Evolutionary conservation across 2,113 vertebrate genomes (phyloP), one percentile per base, ranked within the genome.

Genomic region (Apeltes quadracus): DNA sequence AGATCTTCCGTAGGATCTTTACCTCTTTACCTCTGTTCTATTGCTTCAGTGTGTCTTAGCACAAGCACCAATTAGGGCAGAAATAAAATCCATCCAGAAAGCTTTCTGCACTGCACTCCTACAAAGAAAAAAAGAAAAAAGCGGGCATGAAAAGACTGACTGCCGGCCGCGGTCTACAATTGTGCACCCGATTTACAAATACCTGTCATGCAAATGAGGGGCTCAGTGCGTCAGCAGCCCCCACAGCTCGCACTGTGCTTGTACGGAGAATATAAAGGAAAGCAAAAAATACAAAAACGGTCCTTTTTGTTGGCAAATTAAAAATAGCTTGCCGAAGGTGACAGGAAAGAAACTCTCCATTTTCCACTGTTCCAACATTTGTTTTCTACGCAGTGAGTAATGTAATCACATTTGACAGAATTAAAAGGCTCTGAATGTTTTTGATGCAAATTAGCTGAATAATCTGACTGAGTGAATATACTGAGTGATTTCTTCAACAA

Each of bases 261-360:
- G 43, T 74, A 84, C 74, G 43, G 39, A 82, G n/a, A 75, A 69
- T 39, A 61, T 13, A 23, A 74, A 64, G 51, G n/a, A 39, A 15
- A 20, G 39, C 18, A 61, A 48, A 57, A 74, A 61, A 65, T 55
- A 41, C 48, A 73, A 50, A 65, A 23, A 34, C 16, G 55, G 11
- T 16, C 69, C 82, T 83, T 89, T 29, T 89, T 85, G 83, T 87
- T 83, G 72, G 61, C 76, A 86, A 87, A 88, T 89, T 87, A 87
- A 87, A 90, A 90, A 90, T 88, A 90, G 76, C 80, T 83, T 64
- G 67, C 83, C 86, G 77, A 27, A 73, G 80, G 90, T 89, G 86
- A 88, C 86, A 81, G 78, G 27, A 76, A 76, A 85, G 63, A 69
- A 41, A 51, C 53, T 69, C 53, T 67, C 53, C 69, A n/a, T 76